phyloP scores from a whole-genome alignment of 2,797 vertebrate genomes.

The Micropoecilia bifurca region DNA sequence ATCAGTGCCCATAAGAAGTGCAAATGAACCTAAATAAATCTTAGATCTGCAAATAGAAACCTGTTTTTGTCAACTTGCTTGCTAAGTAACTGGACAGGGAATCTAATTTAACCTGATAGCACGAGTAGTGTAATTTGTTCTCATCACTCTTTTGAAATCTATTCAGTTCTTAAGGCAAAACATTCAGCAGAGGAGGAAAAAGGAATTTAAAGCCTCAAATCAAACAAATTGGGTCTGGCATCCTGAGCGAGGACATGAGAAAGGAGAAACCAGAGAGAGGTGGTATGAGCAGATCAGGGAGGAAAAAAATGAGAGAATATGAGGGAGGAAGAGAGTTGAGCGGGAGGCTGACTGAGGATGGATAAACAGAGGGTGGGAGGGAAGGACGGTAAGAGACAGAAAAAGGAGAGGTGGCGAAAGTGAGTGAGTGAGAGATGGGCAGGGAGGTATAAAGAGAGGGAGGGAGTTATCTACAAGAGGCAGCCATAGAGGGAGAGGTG shows the following conservation, averaged over 20 bases:
- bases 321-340: constrained; percentile 60
- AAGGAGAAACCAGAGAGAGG: constrained; percentile 54
- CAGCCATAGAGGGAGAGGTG: constrained; percentile 82
- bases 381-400: constrained; percentile 65
- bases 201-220: constrained; percentile 54
- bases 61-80: constrained; percentile 1
- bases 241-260: constrained; percentile 41
- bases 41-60: neutral
- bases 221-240: constrained; percentile 59
- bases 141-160: constrained; percentile 26
- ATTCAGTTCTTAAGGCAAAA: constrained; percentile 23
- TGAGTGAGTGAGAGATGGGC: constrained; percentile 77
- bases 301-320: constrained; percentile 18
- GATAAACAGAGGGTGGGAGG: constrained; percentile 71
- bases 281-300: constrained; percentile 63
- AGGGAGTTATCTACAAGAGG: constrained; percentile 83
- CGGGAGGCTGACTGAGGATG: constrained; percentile 65
- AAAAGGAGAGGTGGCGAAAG: constrained; percentile 72
- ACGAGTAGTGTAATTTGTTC: constrained; percentile 13
- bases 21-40: neutral
- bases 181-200: constrained; percentile 23
- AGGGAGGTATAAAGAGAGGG: constrained; percentile 81
- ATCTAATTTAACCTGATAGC: constrained; percentile 11
- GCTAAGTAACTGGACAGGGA: constrained; percentile 8
- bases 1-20: neutral